phyloP scores from a whole-genome alignment of 1,140 invertebrate genomes.

The Trinorchestia longiramus region DNA sequence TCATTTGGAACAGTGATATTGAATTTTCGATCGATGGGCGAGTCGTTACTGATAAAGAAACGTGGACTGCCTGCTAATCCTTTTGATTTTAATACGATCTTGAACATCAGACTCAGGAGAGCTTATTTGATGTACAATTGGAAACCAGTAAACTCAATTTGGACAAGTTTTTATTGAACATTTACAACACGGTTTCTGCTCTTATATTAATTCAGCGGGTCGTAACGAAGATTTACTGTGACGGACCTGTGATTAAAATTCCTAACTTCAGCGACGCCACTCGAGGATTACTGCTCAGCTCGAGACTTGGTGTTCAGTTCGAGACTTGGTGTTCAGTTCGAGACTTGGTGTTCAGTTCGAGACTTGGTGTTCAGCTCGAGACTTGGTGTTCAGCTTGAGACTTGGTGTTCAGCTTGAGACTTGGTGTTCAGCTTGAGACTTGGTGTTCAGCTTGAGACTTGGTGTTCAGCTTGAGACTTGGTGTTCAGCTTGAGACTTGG shows the following conservation, averaged over 20 bases:
- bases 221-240: no score
- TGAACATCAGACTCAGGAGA: background rate
- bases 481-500: no score
- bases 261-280: background rate
- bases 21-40: background rate
- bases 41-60: background rate
- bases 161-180: background rate
- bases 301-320: no score
- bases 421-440: no score
- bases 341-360: no score
- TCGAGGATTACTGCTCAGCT: background rate
- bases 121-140: background rate
- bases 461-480: no score
- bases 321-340: no score
- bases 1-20: background rate
- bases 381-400: no score
- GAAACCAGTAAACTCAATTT: background rate
- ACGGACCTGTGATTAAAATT: background rate
- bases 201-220: background rate
- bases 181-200: background rate
- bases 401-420: no score
- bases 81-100: background rate
- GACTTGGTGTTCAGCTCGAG: no score
- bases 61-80: background rate
- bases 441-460: no score